Evolutionary conservation across 2,888 invertebrate species (phyloP), one percentile per base, ranked within the genome.

Genomic region (Rhogogaster chlorosoma): DNA sequence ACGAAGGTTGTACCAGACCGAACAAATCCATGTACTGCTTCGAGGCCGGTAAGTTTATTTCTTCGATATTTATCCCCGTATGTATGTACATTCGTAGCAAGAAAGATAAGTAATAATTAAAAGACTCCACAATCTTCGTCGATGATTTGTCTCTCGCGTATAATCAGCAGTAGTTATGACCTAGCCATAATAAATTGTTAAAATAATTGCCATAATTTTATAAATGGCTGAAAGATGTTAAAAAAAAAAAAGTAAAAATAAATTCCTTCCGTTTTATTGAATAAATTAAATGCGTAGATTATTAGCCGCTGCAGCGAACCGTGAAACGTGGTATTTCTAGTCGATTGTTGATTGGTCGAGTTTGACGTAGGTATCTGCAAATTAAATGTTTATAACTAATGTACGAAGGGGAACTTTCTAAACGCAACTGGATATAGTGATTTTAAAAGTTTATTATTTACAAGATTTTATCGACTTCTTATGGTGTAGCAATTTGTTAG

Each of bases 21-120:
- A 98, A 98, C 93, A 95, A 96, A 91, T 97, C 97, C 87, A 97
- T 98, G 96, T 98, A 96, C 93, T 98, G 98, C 92, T 98, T 98
- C 91, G 98, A 98, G 95, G 98, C 97, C 88, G 98, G 98, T 96
- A 93, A 93, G 94, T 90, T 70, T 32, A 32, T 70, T 70, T 32
- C 7, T 49, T 32, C 29, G 3, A 22, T 75, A 12, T 7, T 29
- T 77, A 53, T 18, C 18, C 71, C 36, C 9, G 10, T n/a, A 57
- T 22, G 6, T 12, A 49, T 49, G 18, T 49, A 18, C 15, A 18
- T 49, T 4, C 38, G 12, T 53, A 53, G n/a, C n/a, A 7, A 53
- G 6, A 1, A 53, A n/a, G 45, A 53, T 53, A 49, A 26, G 26
- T 61, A 61, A 61, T 61, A 61, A 22, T 57, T 57, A 57, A 57